Evolutionary conservation across 2,797 vertebrate genomes (phyloP).

Genomic region (Amniataba percoides): DNA sequence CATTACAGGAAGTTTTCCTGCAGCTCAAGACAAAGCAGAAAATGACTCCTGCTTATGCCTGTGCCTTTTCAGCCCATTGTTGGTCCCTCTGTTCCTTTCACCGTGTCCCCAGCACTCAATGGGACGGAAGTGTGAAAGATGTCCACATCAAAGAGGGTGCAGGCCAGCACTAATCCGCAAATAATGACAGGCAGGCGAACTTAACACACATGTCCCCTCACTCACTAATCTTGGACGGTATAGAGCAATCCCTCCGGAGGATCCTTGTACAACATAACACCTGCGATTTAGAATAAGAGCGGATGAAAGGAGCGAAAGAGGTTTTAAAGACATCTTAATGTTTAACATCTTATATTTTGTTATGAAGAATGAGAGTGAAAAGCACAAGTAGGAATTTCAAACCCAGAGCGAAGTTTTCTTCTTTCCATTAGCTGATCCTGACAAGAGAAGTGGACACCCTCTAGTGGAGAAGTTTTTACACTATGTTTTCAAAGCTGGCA

Average conservation of each 20-base stretch:
- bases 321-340: conserved; percentile 25
- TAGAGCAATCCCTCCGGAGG: conserved; percentile 44
- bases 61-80: conserved; percentile 50
- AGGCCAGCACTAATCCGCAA: conserved; percentile 81
- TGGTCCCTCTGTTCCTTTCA: conserved; percentile 47
- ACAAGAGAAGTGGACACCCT: conserved; percentile 28
- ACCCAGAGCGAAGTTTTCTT: neutral
- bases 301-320: conserved; percentile 12
- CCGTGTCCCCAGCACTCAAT: conserved; percentile 57
- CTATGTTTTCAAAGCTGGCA: neutral
- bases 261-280: conserved; percentile 27
- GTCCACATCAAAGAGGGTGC: conserved; percentile 75
- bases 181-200: conserved; percentile 77
- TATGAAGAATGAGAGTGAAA: neutral
- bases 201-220: conserved; percentile 59
- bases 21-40: conserved; percentile 61
- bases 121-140: conserved; percentile 75
- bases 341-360: conserved; percentile 4
- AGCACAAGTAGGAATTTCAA: neutral
- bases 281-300: conserved; percentile 24
- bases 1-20: conserved; percentile 61
- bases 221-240: conserved; percentile 47
- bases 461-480: conserved; percentile 31
- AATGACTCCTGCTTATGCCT: conserved; percentile 48
- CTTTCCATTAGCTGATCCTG: neutral